phyloP scores from a whole-genome alignment of 30 jellyfish, hydroid and myxozoan species.

The Aurelia coerulea region DNA sequence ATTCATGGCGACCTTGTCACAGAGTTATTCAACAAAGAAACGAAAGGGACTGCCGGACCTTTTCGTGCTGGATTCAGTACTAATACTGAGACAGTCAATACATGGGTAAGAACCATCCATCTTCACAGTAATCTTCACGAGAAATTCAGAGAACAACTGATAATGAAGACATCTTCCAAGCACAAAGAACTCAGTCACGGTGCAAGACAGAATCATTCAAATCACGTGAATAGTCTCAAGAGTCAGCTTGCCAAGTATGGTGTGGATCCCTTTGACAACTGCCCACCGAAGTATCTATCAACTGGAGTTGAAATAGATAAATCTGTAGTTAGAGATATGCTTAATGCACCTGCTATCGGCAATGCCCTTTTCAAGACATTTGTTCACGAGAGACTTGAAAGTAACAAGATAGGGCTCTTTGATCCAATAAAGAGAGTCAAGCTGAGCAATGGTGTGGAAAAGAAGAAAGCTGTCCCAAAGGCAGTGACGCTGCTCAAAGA shows the following conservation, averaged over 20 bases:
- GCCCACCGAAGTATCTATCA: slow-evolving; percentile 11
- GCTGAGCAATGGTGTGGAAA: too few relatives aligned
- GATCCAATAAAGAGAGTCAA: neutral
- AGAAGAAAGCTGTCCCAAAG: too few relatives aligned
- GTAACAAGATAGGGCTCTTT: neutral
- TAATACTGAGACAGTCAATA: slow-evolving; percentile 31
- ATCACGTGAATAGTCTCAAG: slow-evolving; percentile 30
- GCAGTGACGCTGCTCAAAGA: too few relatives aligned
- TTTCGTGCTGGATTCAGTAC: slow-evolving; percentile 49
- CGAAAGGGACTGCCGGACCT: slow-evolving; percentile 65
- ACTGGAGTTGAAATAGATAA: slow-evolving; percentile 22
- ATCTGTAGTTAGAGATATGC: slow-evolving; percentile 33
- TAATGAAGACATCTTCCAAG: slow-evolving; percentile 13
- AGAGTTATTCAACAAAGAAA: slow-evolving; percentile 54
- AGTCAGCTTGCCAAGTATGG: slow-evolving; percentile 30
- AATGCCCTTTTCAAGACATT: slow-evolving; percentile 7
- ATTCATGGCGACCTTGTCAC: slow-evolving; percentile 65
- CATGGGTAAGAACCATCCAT: slow-evolving; percentile 58
- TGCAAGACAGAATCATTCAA: slow-evolving; percentile 8
- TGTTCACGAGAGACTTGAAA: slow-evolving; percentile 8
- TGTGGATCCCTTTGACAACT: slow-evolving; percentile 32
- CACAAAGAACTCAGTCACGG: slow-evolving; percentile 38
- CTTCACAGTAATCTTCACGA: slow-evolving; percentile 39
- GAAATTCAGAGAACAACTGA: slow-evolving; percentile 30
- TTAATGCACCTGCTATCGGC: slow-evolving; percentile 10